Evolutionary conservation across 2,797 vertebrate species (phyloP).

Genomic region (Myiothlypis chrysogaster): DNA sequence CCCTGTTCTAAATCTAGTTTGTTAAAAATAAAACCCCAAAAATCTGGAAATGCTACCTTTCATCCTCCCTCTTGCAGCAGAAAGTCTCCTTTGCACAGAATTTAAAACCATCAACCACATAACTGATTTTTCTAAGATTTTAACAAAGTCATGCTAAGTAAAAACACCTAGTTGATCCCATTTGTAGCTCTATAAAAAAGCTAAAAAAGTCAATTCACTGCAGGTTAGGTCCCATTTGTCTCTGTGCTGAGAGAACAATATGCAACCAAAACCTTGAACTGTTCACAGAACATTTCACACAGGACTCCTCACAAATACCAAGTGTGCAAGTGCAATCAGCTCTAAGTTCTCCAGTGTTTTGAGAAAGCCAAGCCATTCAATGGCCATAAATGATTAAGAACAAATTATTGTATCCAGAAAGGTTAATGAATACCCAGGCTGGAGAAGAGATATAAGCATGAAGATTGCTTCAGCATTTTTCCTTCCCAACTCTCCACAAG

Average conservation of each 20-base stretch:
- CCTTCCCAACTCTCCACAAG: not conserved
- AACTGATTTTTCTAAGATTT: not conserved
- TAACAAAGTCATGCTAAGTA: not conserved
- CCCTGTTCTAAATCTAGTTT: not conserved
- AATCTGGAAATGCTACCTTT: not conserved
- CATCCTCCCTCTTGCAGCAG: not conserved
- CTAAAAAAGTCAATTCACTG: not conserved
- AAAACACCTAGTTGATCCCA: accelerated
- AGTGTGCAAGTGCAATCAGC: not conserved
- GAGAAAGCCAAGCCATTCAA: not conserved
- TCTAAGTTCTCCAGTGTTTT: not conserved
- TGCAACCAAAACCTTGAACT: not conserved
- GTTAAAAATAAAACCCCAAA: not conserved
- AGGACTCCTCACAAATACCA: not conserved
- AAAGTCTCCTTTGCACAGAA: not conserved
- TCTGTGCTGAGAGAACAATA: not conserved
- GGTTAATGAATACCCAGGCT: not conserved
- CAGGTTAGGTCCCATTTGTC: not conserved
- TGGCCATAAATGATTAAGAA: not conserved
- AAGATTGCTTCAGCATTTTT: not conserved
- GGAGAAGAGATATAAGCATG: not conserved
- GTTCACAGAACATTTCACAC: not conserved
- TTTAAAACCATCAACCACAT: not conserved
- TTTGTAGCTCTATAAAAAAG: not conserved
- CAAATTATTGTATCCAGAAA: not conserved